Base-by-base conservation (phyloP, 2,797 vertebrate genomes). In the Spea hammondii region DNA sequence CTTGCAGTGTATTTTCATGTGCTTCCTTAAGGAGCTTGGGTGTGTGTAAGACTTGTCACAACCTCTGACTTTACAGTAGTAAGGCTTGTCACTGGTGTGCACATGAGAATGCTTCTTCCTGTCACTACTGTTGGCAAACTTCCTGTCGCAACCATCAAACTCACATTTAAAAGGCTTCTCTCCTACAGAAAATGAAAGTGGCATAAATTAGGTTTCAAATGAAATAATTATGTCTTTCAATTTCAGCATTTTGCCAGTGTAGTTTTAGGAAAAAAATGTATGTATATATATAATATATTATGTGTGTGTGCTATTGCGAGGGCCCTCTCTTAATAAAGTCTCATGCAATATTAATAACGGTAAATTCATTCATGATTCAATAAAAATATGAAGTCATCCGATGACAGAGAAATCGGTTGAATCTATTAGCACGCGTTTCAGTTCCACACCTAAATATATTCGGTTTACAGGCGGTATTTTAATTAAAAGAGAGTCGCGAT, bases 111-210 rank as follows among this genome's bases (percentile, higher is more conserved):
- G 97, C 87, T 99, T 99, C 93, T 99, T 99, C 85, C 97, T 91
- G 92, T 99, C 97, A 85, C 97, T 99, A 93, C 97, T 99, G 86
- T 99, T 99, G 90, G 97, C 97, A 87, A 99, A 99, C 89, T 97
- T 97, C 87, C 97, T 87, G 93, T 99, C 97, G 45, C 97, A 99
- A 85, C 97, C 97, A 74, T 98, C 97, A 84, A 98, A 98, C 89
- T 98, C 97, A 84, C 97, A 99, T 91, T 98, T 98, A 92, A 99
- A 99, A 82, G 97, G 97, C 81, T 99, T 99, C 88, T 99, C 97
- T 76, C 97, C 97, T 99, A 89, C 68, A 88, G 89, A 69, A 77
- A 77, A 72, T n/a, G 32, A 73, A 64, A 81, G 47, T 0, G 44
- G 32, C 4, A 64, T 64, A 5, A 44, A 17, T 53, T 7, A 53